Percentiles rank a stretch among this genome's conserved stretches.
Evolutionary conservation across 2,888 invertebrate genomes (phyloP).

Genomic region (Tetheella fluctuosa): DNA sequence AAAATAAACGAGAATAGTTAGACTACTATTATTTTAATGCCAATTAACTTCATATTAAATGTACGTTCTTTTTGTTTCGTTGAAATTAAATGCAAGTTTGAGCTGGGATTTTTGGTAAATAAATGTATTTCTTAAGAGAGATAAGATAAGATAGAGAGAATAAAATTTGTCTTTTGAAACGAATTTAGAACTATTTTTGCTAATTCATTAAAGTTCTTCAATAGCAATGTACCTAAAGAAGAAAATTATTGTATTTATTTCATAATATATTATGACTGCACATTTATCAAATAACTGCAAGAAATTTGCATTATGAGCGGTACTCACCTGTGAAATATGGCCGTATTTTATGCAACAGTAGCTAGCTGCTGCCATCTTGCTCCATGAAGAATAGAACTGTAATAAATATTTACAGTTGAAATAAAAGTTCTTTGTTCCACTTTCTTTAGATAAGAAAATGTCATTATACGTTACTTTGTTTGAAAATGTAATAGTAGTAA

Average conservation of each 20-base stretch:
- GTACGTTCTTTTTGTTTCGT: too few relatives aligned
- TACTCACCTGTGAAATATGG: conserved; percentile 41
- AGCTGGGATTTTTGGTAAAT: too few relatives aligned
- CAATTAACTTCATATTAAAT: too few relatives aligned
- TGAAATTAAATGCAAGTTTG: too few relatives aligned
- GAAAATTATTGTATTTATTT: background rate
- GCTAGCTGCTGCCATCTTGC: conserved; percentile 16
- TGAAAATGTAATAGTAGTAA: background rate
- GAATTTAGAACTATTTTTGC: too few relatives aligned
- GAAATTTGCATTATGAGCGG: conserved; percentile 39
- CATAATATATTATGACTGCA: background rate
- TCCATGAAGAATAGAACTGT: conserved; percentile 12
- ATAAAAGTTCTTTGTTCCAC: background rate
- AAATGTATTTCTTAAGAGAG: too few relatives aligned
- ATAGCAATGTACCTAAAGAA: background rate
- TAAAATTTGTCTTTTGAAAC: background rate
- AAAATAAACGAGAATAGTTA: background rate
- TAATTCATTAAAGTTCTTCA: background rate
- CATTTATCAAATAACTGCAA: conserved; percentile 20
- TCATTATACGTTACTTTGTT: background rate
- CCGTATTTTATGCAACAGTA: conserved; percentile 33
- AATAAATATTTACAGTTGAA: conserved; percentile 14
- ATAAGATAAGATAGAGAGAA: too few relatives aligned
- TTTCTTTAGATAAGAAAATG: background rate
- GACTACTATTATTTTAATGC: background rate